Conservation (phyloP, 2,113 vertebrate species). For the Pterocles burchelli region DNA sequence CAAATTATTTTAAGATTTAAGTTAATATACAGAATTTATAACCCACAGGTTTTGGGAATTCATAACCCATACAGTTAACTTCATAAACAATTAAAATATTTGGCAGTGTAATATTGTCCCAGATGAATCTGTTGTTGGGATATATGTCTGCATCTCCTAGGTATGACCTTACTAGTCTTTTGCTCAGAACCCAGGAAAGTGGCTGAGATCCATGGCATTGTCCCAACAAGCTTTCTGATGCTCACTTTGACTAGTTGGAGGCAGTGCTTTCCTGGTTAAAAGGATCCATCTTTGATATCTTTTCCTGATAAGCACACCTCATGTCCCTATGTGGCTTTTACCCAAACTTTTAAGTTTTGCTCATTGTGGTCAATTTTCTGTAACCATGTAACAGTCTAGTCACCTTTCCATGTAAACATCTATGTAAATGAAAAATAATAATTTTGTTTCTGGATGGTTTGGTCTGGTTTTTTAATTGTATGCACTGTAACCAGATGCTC, state of each 20-base stretch:
- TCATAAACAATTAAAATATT: not conserved
- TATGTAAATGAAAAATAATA: not conserved
- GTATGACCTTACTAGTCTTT: not conserved
- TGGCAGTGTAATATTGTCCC: not conserved
- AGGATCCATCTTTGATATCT: not conserved
- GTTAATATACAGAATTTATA: not conserved
- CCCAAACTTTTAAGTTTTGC: not conserved
- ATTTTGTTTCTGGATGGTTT: not conserved
- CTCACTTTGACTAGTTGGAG: not conserved
- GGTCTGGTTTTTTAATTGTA: not conserved
- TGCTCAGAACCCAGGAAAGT: not conserved
- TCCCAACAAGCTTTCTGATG: not conserved
- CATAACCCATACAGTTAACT: not conserved
- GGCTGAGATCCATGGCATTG: not conserved
- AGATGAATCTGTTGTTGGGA: not conserved
- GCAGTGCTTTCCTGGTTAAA: not conserved
- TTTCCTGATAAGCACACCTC: accelerated
- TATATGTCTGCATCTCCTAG: not conserved
- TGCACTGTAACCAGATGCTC: not conserved
- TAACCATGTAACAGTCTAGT: not conserved
- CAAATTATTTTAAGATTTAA: not conserved
- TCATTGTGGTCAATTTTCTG: not conserved
- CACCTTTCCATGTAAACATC: not conserved
- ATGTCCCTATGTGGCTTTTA: not conserved
- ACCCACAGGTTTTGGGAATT: not conserved